Evolutionary conservation across 2,888 invertebrate species (phyloP).

Genomic region (Nephrotoma guestfalica): DNA sequence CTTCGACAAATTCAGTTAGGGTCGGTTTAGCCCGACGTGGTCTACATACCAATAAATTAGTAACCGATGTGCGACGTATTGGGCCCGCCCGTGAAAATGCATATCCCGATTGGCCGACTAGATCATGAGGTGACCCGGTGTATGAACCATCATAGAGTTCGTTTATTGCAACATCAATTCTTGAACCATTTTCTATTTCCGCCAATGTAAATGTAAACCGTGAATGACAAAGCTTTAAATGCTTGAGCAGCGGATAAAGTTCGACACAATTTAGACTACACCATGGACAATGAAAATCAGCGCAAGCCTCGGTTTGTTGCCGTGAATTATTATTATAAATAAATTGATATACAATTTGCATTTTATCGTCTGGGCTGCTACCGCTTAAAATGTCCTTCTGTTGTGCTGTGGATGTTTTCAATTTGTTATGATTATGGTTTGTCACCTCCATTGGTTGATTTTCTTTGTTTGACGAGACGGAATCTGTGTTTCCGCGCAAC

Average conservation of each 20-base stretch:
- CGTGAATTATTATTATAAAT: conserved; percentile 88
- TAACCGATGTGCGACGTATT: conserved; percentile 44
- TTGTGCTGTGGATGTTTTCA: neutral
- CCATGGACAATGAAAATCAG: conserved; percentile 92
- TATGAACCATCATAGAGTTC: conserved; percentile 92
- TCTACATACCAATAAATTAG: conserved; percentile 46
- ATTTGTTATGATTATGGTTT: neutral
- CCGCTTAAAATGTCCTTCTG: conserved; percentile 4
- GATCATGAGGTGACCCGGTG: conserved; percentile 81
- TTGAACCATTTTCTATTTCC: conserved; percentile 44
- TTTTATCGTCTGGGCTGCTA: conserved; percentile 29
- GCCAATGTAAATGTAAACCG: conserved; percentile 82
- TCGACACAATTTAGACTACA: conserved; percentile 80
- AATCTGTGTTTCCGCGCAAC: conserved; percentile 11
- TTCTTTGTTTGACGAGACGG: conserved; percentile 24
- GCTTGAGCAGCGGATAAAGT: conserved; percentile 80
- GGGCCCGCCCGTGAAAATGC: conserved; percentile 54
- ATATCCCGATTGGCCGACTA: conserved; percentile 58
- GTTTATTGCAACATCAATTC: conserved; percentile 90
- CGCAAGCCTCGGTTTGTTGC: conserved; percentile 89
- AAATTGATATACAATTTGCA: conserved; percentile 89
- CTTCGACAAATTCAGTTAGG: conserved; percentile 76
- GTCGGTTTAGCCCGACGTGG: conserved; percentile 40
- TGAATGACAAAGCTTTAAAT: conserved; percentile 84
- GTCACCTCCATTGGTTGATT: conserved; percentile 15